These are phyloP conservation scores for Struthidea cinerea DNA, from an alignment of 2,113 vertebrate genomes.

Conservation along the genomic window DNA sequence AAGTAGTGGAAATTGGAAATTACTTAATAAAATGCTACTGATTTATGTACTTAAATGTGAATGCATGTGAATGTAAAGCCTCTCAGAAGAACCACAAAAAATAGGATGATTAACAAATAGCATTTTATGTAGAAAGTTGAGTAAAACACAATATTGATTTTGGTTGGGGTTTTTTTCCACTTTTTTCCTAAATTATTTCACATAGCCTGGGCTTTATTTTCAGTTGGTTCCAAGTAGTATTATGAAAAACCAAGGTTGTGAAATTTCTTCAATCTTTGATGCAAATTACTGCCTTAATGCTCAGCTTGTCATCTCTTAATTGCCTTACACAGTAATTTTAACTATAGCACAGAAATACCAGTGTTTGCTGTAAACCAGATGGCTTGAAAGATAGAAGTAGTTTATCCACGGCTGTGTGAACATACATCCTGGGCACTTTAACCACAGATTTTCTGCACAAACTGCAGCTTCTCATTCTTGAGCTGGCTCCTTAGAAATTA, in stretches of 20 bases:
- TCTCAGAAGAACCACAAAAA: background rate
- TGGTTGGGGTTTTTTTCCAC: rapidly evolving
- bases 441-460: background rate
- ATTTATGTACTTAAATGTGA: background rate
- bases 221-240: background rate
- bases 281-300: background rate
- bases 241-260: background rate
- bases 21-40: background rate
- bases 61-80: background rate
- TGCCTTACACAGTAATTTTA: background rate
- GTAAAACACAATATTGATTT: background rate
- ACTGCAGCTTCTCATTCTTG: background rate
- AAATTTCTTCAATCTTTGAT: background rate
- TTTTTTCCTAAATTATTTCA: background rate
- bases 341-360: background rate
- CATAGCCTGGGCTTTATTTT: background rate
- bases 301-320: background rate
- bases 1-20: background rate
- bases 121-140: background rate
- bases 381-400: background rate
- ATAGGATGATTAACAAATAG: background rate
- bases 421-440: background rate
- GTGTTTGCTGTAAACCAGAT: background rate
- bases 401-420: background rate
- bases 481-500: background rate